Percentiles rank a stretch among this genome's conserved stretches.
Conservation (phyloP, 2,888 invertebrate species). For the Spicauda simplicius region DNA sequence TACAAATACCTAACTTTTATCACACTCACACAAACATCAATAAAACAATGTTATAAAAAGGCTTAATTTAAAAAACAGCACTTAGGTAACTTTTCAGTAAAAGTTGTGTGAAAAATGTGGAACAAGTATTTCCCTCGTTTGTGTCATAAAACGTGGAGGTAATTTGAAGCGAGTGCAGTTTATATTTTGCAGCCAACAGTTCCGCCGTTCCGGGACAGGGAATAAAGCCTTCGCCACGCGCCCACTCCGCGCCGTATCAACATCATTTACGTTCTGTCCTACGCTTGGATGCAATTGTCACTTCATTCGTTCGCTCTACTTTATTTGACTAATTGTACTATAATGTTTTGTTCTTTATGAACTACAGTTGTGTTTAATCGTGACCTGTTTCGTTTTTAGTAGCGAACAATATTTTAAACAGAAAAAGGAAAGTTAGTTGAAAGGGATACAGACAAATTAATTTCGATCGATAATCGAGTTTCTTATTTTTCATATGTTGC, state of each 20-base stretch:
- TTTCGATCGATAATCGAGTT: too few species aligned
- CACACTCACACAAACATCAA: slow-evolving; percentile 1
- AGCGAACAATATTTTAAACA: too few species aligned
- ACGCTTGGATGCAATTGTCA: slow-evolving; percentile 26
- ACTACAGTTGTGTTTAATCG: not conserved
- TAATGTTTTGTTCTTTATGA: not conserved
- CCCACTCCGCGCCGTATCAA: slow-evolving; percentile 38
- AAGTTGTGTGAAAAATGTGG: slow-evolving; percentile 43
- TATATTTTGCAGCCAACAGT: slow-evolving; percentile 67
- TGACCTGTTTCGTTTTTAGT: too few species aligned
- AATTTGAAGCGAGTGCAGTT: slow-evolving; percentile 71
- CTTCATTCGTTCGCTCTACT: slow-evolving; percentile 18
- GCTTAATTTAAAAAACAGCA: slow-evolving; percentile 11
- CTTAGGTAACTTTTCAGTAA: slow-evolving; percentile 8
- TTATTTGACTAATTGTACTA: slow-evolving; percentile 5
- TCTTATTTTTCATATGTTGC: too few species aligned
- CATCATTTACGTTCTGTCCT: slow-evolving; percentile 29
- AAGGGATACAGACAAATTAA: too few species aligned
- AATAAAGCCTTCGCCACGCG: slow-evolving; percentile 64
- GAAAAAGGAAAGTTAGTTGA: too few species aligned
- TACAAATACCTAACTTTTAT: too few species aligned
- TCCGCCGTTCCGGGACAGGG: slow-evolving; percentile 57
- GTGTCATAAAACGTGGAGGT: slow-evolving; percentile 70
- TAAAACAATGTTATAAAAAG: slow-evolving; percentile 5
- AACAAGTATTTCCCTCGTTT: slow-evolving; percentile 63